Base-by-base conservation (phyloP, 2,113 vertebrate species). In the Dromas ardeola region DNA sequence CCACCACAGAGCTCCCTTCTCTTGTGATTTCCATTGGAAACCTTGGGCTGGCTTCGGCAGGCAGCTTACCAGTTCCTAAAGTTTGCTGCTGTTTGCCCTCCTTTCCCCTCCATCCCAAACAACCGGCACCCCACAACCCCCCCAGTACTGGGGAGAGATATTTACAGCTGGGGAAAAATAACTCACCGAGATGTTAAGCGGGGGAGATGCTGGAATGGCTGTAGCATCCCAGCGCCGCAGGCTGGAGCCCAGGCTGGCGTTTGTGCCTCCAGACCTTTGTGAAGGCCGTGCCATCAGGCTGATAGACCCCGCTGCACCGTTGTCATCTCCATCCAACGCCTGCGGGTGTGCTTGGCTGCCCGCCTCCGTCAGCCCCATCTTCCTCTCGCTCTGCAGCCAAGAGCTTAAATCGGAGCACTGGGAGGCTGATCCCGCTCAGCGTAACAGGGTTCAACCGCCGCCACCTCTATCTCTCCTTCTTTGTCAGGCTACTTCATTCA, bases 401-500 rank as follows among this genome's bases (percentile, higher is more conserved):
- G 45, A 79, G 86, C 56, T 61, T 6, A 0, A 6, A 2, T 0
- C 0, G 58, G 45, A 86, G 47, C 42, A 0, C 14, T 7, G 97
- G 77, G 80, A 66, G n/a, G 25, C 95, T 45, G 58, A 95, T 50
- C 94, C 97, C 5, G 92, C 72, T 15, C 38, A 0, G 21, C 1
- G 0, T 6, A 12, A 32, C 6, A 5, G 36, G 7, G 23, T 42
- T 23, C 93, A 15, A 13, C 65, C 21, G 0, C 70, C 78, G 5
- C 58, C 61, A 13, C 30, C 34, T 32, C 55, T 40, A 1, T 90
- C 16, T 93, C 45, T 90, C 78, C 47, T 85, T 40, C 63, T 25
- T 32, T 36, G 58, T 15, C 91, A 98, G 98, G 98, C 74, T 91
- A 59, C 3, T 86, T 96, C 30, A 9, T 96, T 23, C 90, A 84